Conservation (phyloP, 1,140 invertebrate genomes). For the Brachionus sp. region DNA sequence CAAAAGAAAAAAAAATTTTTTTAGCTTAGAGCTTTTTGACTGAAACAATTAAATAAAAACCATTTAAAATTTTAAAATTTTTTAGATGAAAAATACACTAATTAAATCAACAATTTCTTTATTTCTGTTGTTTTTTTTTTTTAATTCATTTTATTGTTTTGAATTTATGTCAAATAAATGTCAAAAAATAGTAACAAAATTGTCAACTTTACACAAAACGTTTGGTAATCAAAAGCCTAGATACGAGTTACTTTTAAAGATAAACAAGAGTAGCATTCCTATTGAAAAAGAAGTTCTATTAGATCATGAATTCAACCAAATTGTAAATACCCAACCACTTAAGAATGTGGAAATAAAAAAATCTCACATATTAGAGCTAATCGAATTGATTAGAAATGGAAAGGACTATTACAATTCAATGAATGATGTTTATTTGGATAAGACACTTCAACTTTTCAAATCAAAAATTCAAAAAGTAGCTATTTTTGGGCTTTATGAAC, state of each 20-base stretch:
- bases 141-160: too few relatives aligned
- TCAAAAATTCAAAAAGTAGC: neutral
- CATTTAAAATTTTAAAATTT: too few relatives aligned
- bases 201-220: neutral
- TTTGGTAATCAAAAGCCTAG: neutral
- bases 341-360: neutral
- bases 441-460: neutral
- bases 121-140: too few relatives aligned
- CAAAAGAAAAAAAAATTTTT: too few relatives aligned
- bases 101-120: too few relatives aligned
- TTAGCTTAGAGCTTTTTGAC: too few relatives aligned
- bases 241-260: too few relatives aligned
- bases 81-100: too few relatives aligned
- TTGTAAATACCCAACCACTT: neutral
- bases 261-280: neutral
- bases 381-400: neutral
- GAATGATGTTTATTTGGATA: neutral
- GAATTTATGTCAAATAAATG: too few relatives aligned
- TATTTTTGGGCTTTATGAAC: neutral
- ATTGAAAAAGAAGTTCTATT: neutral
- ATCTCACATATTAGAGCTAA: neutral
- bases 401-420: constrained; percentile 3
- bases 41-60: too few relatives aligned
- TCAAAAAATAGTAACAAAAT: too few relatives aligned
- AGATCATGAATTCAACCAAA: neutral